These are phyloP conservation scores for Alligator mississippiensis DNA, from an alignment of 2,113 vertebrate species.

Conservation along the genomic window DNA sequence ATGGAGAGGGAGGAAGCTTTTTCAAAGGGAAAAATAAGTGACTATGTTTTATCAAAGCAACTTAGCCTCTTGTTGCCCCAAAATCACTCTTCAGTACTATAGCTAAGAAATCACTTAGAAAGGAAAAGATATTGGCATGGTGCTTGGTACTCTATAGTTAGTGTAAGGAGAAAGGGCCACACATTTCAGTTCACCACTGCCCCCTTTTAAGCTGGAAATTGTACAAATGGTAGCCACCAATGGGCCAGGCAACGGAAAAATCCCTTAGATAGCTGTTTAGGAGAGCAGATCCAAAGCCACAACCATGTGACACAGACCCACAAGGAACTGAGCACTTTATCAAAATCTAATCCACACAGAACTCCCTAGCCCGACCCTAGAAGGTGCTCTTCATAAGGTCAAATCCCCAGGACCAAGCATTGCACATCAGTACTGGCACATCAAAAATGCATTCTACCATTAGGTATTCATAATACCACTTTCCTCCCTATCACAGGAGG, in stretches of 20 bases:
- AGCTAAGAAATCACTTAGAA: slow-evolving; percentile 5
- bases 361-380: neutral
- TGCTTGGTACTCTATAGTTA: neutral
- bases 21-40: slow-evolving; percentile 55
- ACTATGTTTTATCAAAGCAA: slow-evolving; percentile 42
- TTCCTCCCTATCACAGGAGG: neutral
- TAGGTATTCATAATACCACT: neutral
- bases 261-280: slow-evolving; percentile 29
- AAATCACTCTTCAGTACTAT: slow-evolving; percentile 18
- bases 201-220: slow-evolving; percentile 9
- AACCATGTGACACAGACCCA: neutral
- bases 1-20: slow-evolving; percentile 54
- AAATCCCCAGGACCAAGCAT: neutral
- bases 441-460: neutral
- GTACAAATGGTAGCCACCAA: neutral
- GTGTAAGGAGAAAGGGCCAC: slow-evolving; percentile 30
- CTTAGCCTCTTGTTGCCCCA: slow-evolving; percentile 30
- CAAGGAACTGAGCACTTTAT: neutral
- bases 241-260: neutral
- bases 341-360: neutral
- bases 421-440: neutral
- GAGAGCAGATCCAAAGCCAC: neutral
- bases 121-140: neutral
- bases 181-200: neutral
- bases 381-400: neutral